Evolutionary conservation across 2,888 invertebrate genomes (phyloP), one percentile per base, ranked within the genome.

Genomic region (Drosophila fungiperda): DNA sequence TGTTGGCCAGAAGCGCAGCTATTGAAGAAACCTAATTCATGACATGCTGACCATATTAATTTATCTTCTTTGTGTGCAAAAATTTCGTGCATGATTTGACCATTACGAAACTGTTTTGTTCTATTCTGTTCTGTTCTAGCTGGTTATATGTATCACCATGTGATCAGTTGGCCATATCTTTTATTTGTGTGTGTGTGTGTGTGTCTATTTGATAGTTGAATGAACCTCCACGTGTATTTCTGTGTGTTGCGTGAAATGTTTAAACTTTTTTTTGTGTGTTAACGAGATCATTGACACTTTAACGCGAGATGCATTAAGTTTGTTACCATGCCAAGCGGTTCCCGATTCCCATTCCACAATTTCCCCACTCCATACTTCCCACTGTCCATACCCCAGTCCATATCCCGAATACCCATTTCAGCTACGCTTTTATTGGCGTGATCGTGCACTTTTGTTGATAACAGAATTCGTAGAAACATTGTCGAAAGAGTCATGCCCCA

Each of bases 301-400:
- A 82, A 85, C 87, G 89, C 87, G 83, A 90, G 91, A 83, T 90
- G 90, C 90, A 90, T 87, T 91, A 91, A 91, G 85, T 89, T 89
- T 83, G 89, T 86, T 87, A 79, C 87, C 89, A 86, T 76, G 89
- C 71, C 84, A 78, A 80, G 63, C 83, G 59, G 26, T 52, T 64
- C 36, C 36, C 71, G 20, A 52, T 40, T n/a, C 57, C 20, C 40
- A 45, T 20, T 45, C 42, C 20, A 20, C 42, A 42, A 42, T 42
- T 20, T 20, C 45, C 17, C 40, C 40, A 40, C n/a, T 40, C 12
- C 8, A 17, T 17, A 38, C 8, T n/a, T 20, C 45, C 61, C 33
- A 45, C 29, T 35, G 4, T 26, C 7, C 32, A 42, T 6, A 49
- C 12, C 32, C 55, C 23, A 12, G 35, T 33, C 38, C 50, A 20